These are phyloP conservation scores for Astreopora myriophthalma DNA, from an alignment of 64 coral and sea anemone species.

Conservation along the genomic window DNA sequence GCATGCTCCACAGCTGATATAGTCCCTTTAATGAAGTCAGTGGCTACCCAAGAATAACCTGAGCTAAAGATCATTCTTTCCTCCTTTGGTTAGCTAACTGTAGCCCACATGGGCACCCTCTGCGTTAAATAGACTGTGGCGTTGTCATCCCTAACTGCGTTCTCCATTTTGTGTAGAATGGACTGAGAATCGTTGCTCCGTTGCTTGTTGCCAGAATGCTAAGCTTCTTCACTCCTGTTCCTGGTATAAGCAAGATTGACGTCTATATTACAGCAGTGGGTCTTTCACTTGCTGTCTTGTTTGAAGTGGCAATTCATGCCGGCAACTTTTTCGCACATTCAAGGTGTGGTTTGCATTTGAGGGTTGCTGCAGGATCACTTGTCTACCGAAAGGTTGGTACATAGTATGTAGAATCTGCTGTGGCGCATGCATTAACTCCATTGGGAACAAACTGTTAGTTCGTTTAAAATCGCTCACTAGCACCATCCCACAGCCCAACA, in stretches of 20 bases:
- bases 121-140: no score
- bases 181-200: conserved; percentile 48
- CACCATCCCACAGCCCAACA: no score
- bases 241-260: conserved; percentile 49
- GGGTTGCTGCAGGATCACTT: conserved; percentile 64
- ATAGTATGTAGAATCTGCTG: no score
- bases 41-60: no score
- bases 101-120: no score
- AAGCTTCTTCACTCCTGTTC: conserved; percentile 72
- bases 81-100: no score
- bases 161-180: conserved; percentile 52
- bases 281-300: conserved; percentile 8
- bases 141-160: not conserved
- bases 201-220: conserved; percentile 85
- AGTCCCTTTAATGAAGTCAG: no score
- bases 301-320: conserved; percentile 57
- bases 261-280: conserved; percentile 60
- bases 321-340: conserved; percentile 72
- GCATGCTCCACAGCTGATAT: no score
- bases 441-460: no score
- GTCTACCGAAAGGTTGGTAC: conserved; percentile 92
- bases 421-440: no score
- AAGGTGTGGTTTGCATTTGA: conserved; percentile 78
- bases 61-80: no score
- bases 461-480: no score